Evolutionary conservation across 2,797 vertebrate genomes (phyloP).

Genomic region (Notamacropus eugenii): DNA sequence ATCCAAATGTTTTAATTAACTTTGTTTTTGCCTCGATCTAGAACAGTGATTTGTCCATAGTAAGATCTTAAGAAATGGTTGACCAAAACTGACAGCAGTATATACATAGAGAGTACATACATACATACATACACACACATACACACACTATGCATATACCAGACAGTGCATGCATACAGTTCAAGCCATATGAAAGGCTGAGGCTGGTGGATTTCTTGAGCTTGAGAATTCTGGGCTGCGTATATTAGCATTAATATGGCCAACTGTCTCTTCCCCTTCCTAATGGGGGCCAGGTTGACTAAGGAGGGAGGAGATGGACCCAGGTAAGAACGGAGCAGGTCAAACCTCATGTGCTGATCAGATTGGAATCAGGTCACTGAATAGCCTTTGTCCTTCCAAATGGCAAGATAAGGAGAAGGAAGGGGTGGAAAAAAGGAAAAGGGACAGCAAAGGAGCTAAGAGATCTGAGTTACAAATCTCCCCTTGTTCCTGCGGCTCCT

Average conservation of each 20-base stretch:
- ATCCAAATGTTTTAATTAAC: not conserved
- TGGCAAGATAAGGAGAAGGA: not conserved
- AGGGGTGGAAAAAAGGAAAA: not conserved
- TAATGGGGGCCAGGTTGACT: not conserved
- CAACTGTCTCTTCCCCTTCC: not conserved
- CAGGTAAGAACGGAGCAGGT: not conserved
- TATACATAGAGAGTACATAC: not conserved
- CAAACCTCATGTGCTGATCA: not conserved
- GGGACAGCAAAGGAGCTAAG: constrained; percentile 6
- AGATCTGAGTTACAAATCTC: constrained; percentile 7
- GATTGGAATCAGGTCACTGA: not conserved
- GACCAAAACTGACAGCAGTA: not conserved
- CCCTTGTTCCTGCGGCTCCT: constrained; percentile 40
- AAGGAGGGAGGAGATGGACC: not conserved
- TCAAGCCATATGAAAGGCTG: not conserved
- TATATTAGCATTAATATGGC: not conserved
- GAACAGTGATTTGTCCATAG: not conserved
- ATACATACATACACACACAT: too few species aligned
- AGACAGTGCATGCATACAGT: not conserved
- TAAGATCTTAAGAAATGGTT: not conserved
- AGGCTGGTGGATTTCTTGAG: not conserved
- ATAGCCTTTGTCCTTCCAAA: not conserved
- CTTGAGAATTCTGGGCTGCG: not conserved
- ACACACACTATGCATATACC: not conserved
- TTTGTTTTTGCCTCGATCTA: not conserved